Evolutionary conservation across 2,797 vertebrate genomes (phyloP), one percentile per base, ranked within the genome.

Genomic region (Eulemur rubriventer): DNA sequence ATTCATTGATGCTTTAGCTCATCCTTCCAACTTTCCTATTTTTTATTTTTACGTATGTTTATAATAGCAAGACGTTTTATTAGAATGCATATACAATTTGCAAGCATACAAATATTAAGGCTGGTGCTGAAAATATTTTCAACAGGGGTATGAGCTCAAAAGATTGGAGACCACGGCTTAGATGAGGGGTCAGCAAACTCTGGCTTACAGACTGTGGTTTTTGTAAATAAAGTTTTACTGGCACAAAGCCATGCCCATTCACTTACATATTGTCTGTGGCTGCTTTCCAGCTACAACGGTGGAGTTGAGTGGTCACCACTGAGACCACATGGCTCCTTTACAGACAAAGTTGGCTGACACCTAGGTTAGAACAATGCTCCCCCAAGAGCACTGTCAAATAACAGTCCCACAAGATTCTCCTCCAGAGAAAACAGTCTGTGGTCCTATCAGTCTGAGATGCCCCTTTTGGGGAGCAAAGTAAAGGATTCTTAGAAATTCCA

Each of bases 181-280:
- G 81, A 52, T 35, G 30, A 50, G 41, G 24, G 86, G 10, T 41
- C 18, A 12, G 41, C 35, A 41, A 76, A 81, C 46, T 30, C 22
- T 28, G 76, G 59, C 41, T 22, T 33, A 11, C 1, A 69, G 79
- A 48, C 28, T 61, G 8, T 33, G 59, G 35, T 52, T 91, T 61
- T 72, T 85, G 30, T 69, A 92, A 76, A 70, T 43, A n/a, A 89
- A 86, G 79, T 83, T 89, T 91, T 96, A 72, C 41, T 72, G 83
- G 69, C 4, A 52, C 30, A 88, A 2, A 72, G n/a, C 12, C 75
- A 95, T 0, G 7, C 2, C 26, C 28, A 33, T 33, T 89, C 52
- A 93, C 48, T 91, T 67, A 41, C 61, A 59, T 46, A 50, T 38
- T 4, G 12, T 38, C n/a, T 12, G 22, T 28, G 48, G 48, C 82